Conservation (phyloP, 2,113 vertebrate genomes). For the Rhabdornis inornatus region DNA sequence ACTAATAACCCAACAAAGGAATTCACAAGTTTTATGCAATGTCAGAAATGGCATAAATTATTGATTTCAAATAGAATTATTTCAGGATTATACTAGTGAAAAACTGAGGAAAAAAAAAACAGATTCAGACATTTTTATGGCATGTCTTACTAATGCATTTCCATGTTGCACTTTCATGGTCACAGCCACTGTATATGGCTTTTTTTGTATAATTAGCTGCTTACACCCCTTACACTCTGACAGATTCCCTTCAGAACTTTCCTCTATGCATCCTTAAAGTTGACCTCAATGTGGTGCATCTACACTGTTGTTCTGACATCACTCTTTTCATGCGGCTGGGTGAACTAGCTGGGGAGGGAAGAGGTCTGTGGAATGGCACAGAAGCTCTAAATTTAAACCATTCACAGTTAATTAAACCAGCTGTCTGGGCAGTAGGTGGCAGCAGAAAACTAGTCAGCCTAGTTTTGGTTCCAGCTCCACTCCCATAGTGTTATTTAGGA, state of each 20-base stretch:
- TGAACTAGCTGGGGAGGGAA: neutral
- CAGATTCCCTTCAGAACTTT: neutral
- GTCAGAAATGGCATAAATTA: neutral
- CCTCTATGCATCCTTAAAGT: neutral
- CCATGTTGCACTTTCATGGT: neutral
- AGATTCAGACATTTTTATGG: neutral
- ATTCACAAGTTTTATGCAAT: neutral
- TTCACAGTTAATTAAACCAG: neutral
- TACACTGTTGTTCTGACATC: neutral
- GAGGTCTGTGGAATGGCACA: neutral
- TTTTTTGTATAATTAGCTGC: neutral
- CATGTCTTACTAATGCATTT: neutral
- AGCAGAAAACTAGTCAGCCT: neutral
- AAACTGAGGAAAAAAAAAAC: neutral
- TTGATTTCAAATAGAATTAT: neutral
- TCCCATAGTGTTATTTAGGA: neutral
- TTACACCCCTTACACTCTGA: neutral
- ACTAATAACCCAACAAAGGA: neutral
- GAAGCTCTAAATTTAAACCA: neutral
- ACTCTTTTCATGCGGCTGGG: neutral
- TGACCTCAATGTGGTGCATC: neutral
- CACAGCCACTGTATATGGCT: neutral
- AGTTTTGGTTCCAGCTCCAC: neutral
- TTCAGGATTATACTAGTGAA: neutral
- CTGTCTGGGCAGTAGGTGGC: slow-evolving; percentile 54